A percentile compares a stretch with the other conserved stretches of the same genome.
These are phyloP conservation scores for Prosopocoilus inquinatus DNA, from an alignment of 2,888 invertebrate species.

Conservation along the genomic window DNA sequence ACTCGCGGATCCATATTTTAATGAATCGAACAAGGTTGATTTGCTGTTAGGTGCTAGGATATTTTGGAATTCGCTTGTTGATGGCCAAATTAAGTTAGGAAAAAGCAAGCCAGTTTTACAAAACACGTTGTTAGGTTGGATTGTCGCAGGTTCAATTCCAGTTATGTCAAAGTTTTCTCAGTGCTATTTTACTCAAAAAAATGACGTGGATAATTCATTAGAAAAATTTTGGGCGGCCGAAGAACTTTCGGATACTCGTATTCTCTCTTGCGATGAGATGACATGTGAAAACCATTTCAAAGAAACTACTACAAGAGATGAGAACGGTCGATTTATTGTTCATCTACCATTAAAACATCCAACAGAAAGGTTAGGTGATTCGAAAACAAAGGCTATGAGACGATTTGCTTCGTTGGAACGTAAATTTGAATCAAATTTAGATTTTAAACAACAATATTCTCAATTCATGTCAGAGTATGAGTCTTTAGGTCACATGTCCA, in stretches of 20 bases:
- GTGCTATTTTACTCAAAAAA: no score
- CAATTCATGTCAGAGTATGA: slow-evolving; percentile 25
- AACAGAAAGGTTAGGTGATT: slow-evolving; percentile 21
- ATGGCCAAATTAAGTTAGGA: neutral
- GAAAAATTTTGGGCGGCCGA: no score
- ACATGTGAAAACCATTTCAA: no score
- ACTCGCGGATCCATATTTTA: neutral
- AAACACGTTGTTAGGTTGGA: neutral
- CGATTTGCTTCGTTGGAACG: slow-evolving; percentile 18
- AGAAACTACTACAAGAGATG: neutral
- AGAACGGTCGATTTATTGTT: neutral
- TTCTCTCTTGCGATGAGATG: no score
- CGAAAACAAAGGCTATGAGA: slow-evolving; percentile 7
- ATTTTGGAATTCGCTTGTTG: neutral
- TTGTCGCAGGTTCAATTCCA: no score
- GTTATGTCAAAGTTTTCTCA: no score
- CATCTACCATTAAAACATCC: no score
- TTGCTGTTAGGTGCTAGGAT: neutral
- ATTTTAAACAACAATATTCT: slow-evolving; percentile 18
- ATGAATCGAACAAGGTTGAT: neutral
- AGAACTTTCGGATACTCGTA: no score
- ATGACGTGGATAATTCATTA: no score
- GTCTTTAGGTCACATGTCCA: slow-evolving; percentile 20
- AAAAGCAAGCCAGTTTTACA: neutral
- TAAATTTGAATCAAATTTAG: slow-evolving; percentile 16